Percentiles rank a stretch among this genome's conserved stretches.
Evolutionary conservation across 2,797 vertebrate species (phyloP).

Genomic region (Streptopelia turtur): DNA sequence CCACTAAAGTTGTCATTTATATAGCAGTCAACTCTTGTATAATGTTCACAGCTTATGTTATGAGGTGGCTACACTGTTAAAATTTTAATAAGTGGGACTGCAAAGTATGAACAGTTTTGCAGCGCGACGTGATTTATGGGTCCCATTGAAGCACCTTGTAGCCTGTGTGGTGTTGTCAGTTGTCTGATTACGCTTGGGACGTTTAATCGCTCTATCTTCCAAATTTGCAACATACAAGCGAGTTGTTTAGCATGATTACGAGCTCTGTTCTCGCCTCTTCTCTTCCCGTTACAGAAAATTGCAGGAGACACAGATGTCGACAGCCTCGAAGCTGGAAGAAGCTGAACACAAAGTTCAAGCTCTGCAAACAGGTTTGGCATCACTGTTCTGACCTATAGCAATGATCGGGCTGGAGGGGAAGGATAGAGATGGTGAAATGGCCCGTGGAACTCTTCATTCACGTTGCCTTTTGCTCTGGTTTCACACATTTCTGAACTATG

Average conservation of each 20-base stretch:
- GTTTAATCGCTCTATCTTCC: neutral
- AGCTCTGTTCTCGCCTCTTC: slow-evolving; percentile 46
- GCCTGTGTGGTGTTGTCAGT: slow-evolving; percentile 22
- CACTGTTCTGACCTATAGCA: neutral
- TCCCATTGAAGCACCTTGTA: slow-evolving; percentile 20
- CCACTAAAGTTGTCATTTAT: slow-evolving; percentile 31
- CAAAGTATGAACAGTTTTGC: slow-evolving; percentile 14
- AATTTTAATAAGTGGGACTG: slow-evolving; percentile 50
- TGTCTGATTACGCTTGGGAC: neutral
- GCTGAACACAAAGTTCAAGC: slow-evolving; percentile 93
- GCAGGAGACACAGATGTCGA: slow-evolving; percentile 94
- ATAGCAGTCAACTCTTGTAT: slow-evolving; percentile 55
- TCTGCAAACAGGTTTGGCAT: slow-evolving; percentile 91
- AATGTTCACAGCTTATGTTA: slow-evolving; percentile 16
- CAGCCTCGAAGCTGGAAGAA: slow-evolving; percentile 94
- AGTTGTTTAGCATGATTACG: neutral
- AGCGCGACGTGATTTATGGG: neutral
- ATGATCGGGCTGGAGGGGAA: neutral
- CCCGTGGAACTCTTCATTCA: neutral
- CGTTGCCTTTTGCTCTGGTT: neutral
- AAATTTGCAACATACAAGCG: neutral
- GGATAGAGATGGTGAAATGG: neutral
- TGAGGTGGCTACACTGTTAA: slow-evolving; percentile 27
- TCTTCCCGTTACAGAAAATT: slow-evolving; percentile 84
- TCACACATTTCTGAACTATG: neutral